Percentiles rank a stretch among this genome's conserved stretches.
Conservation (phyloP, 2,888 invertebrate species). For the Scrobipalpa costella region DNA sequence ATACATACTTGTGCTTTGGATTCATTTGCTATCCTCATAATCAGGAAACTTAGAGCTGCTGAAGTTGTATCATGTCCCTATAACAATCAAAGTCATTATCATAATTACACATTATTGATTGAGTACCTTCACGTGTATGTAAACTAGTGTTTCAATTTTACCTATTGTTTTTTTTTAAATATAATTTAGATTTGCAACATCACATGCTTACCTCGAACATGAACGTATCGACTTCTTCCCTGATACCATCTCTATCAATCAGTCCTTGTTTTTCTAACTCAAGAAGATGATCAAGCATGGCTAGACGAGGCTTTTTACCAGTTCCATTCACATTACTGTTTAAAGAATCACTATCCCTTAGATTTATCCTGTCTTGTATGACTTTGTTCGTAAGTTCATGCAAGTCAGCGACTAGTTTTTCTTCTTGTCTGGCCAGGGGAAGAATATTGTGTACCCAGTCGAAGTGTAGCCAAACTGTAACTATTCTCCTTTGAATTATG, state of each 20-base stretch:
- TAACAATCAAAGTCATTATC: neutral
- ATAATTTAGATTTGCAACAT: neutral
- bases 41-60: conserved; percentile 54
- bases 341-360: neutral
- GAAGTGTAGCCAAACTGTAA: conserved; percentile 24
- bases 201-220: conserved; percentile 82
- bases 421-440: conserved; percentile 20
- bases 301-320: conserved; percentile 72
- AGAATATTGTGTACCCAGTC: conserved; percentile 24
- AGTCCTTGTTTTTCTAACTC: conserved; percentile 78
- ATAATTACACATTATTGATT: too few relatives aligned
- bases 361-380: conserved; percentile 38
- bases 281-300: conserved; percentile 84
- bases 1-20: conserved; percentile 67
- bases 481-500: conserved; percentile 19
- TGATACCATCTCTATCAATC: conserved; percentile 80
- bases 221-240: conserved; percentile 87
- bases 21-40: conserved; percentile 70
- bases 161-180: too few relatives aligned
- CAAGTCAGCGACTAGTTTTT: conserved; percentile 57
- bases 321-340: conserved; percentile 34
- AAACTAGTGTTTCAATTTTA: too few relatives aligned
- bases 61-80: conserved; percentile 77
- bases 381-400: conserved; percentile 71
- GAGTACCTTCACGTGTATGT: too few relatives aligned